Conservation (phyloP, 2,797 vertebrate genomes). For the Momotus momota region DNA sequence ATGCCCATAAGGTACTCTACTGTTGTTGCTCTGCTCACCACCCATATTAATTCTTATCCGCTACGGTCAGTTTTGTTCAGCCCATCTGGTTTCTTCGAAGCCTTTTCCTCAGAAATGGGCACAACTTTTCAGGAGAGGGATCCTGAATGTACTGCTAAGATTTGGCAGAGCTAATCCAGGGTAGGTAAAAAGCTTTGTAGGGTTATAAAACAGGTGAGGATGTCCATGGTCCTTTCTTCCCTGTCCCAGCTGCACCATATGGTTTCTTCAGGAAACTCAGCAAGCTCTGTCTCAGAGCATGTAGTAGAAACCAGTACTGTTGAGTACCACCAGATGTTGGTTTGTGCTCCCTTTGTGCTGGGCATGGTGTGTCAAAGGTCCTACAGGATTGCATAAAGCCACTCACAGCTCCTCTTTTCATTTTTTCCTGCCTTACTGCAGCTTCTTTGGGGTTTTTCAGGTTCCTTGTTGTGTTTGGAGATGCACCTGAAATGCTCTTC, state of each 20-base stretch:
- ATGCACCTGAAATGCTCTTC: not conserved
- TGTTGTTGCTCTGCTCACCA: not conserved
- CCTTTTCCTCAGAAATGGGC: not conserved
- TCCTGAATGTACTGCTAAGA: not conserved
- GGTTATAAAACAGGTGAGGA: not conserved
- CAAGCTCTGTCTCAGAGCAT: not conserved
- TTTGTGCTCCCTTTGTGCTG: not conserved
- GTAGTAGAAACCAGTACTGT: not conserved
- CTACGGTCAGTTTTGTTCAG: not conserved
- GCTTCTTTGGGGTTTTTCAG: not conserved
- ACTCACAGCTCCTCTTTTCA: not conserved
- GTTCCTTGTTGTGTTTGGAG: rapidly evolving
- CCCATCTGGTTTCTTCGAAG: not conserved
- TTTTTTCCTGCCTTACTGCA: not conserved
- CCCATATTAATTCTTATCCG: not conserved
- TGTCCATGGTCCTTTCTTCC: not conserved
- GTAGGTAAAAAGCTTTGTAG: not conserved
- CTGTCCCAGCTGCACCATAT: not conserved
- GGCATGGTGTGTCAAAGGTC: not conserved
- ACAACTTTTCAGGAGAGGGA: not conserved
- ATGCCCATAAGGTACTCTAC: not conserved
- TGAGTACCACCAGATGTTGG: not conserved
- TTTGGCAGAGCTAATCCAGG: not conserved
- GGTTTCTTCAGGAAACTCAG: not conserved
- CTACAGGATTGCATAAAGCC: not conserved